Evolutionary conservation across 2,888 invertebrate genomes (phyloP).

Genomic region (Allacma fusca): DNA sequence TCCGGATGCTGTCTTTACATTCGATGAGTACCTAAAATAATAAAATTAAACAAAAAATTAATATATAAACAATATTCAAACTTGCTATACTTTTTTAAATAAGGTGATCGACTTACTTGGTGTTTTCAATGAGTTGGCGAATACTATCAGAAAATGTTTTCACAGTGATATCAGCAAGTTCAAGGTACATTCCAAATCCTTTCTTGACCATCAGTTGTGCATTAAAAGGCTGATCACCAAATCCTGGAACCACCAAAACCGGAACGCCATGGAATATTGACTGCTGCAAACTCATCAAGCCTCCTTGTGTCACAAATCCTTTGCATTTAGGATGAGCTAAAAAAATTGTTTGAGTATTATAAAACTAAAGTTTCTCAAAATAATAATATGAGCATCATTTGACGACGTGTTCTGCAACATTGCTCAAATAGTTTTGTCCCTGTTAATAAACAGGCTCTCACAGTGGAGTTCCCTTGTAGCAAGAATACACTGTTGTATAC

Average conservation of each 20-base stretch:
- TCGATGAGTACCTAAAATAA: too few species aligned
- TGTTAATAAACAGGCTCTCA: too few species aligned
- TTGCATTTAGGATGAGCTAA: not conserved
- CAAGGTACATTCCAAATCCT: not conserved
- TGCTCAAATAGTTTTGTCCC: too few species aligned
- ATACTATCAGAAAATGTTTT: not conserved
- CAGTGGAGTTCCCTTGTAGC: too few species aligned
- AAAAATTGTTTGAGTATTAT: not conserved
- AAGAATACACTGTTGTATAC: constrained; percentile 52
- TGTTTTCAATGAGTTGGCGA: not conserved
- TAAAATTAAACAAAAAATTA: too few species aligned
- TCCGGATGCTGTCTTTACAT: too few species aligned
- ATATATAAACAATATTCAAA: too few species aligned
- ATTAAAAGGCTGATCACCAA: not conserved
- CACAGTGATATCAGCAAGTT: not conserved
- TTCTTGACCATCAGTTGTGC: not conserved
- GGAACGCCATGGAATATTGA: not conserved
- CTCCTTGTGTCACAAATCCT: constrained; percentile 7
- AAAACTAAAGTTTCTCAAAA: not conserved
- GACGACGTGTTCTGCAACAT: too few species aligned
- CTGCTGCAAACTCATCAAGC: not conserved
- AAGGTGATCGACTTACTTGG: not conserved
- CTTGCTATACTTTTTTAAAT: too few species aligned
- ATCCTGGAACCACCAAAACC: not conserved
- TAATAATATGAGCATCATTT: not conserved